phyloP scores from a whole-genome alignment of 2,888 invertebrate species.

The Pinctada fucata region DNA sequence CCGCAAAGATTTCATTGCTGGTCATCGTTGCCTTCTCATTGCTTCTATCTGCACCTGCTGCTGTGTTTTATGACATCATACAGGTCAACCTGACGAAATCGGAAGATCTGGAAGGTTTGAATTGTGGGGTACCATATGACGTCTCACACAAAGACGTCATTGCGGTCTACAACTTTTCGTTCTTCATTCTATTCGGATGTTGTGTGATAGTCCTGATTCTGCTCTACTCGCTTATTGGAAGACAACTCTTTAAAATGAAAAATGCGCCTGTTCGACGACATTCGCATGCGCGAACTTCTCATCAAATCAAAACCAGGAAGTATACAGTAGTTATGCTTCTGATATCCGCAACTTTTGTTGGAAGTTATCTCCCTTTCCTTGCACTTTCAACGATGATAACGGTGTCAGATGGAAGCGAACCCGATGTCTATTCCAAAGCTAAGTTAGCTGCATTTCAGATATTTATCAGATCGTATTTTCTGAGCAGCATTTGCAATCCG shows the following conservation, averaged over 20 bases:
- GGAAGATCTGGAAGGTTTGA: conserved; percentile 29
- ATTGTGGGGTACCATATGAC: conserved; percentile 48
- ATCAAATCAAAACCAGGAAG: conserved; percentile 40
- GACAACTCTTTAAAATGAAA: conserved; percentile 42
- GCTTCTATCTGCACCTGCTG: conserved; percentile 53
- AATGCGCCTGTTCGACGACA: conserved; percentile 8
- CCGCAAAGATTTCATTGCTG: conserved; percentile 44
- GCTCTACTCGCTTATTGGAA: conserved; percentile 56
- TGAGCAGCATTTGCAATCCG: conserved; percentile 52
- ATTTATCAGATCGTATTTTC: conserved; percentile 49
- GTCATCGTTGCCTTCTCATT: conserved; percentile 37
- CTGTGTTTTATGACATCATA: conserved; percentile 54
- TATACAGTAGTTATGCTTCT: conserved; percentile 53
- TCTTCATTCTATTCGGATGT: conserved; percentile 55
- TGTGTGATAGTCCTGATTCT: conserved; percentile 45
- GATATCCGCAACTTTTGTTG: conserved; percentile 49
- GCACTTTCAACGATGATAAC: conserved; percentile 48
- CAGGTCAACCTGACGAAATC: conserved; percentile 39
- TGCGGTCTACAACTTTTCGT: conserved; percentile 52
- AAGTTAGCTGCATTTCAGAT: conserved; percentile 50
- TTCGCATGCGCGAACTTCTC: conserved; percentile 5
- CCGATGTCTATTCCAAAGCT: conserved; percentile 39
- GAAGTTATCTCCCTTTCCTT: conserved; percentile 54
- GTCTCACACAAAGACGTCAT: conserved; percentile 49
- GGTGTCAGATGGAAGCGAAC: conserved; percentile 42